Conservation (phyloP, 2,888 invertebrate species). For the Diloba caeruleocephala region DNA sequence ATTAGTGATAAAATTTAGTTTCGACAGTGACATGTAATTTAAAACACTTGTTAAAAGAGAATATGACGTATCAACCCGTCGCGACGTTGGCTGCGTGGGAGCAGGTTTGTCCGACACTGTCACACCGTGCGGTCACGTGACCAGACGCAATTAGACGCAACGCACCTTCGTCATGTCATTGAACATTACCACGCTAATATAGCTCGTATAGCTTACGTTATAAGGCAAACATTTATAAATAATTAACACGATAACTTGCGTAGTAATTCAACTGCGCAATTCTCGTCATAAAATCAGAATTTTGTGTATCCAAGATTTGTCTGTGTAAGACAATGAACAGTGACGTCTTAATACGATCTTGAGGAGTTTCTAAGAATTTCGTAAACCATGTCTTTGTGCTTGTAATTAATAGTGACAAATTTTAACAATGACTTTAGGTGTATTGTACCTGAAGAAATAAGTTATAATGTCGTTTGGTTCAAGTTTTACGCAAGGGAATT, state of each 20-base stretch:
- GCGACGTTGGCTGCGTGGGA: constrained; percentile 58
- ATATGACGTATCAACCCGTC: constrained; percentile 57
- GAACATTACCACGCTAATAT: constrained; percentile 39
- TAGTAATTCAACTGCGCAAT: constrained; percentile 56
- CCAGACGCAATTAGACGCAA: constrained; percentile 69
- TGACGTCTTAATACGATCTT: constrained; percentile 39
- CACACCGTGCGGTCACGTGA: constrained; percentile 62
- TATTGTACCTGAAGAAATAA: constrained; percentile 6
- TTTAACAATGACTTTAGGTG: constrained; percentile 10
- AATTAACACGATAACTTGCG: constrained; percentile 17
- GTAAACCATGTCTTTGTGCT: constrained; percentile 26
- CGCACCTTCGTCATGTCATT: constrained; percentile 65
- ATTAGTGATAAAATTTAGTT: constrained; percentile 18
- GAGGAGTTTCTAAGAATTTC: constrained; percentile 30
- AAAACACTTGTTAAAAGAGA: constrained; percentile 24
- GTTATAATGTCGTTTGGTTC: neutral
- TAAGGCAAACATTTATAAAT: constrained; percentile 29
- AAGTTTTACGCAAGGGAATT: constrained; percentile 13
- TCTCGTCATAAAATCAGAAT: constrained; percentile 52
- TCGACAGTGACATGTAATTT: constrained; percentile 26
- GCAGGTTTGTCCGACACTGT: constrained; percentile 61
- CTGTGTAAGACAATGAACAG: constrained; percentile 42
- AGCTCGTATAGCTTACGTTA: constrained; percentile 3
- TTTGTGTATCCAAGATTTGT: constrained; percentile 42
- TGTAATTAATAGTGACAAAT: constrained; percentile 28